These are phyloP conservation scores for Axea sp. DNA, from an alignment of 2,888 invertebrate genomes.

Conservation along the genomic window DNA sequence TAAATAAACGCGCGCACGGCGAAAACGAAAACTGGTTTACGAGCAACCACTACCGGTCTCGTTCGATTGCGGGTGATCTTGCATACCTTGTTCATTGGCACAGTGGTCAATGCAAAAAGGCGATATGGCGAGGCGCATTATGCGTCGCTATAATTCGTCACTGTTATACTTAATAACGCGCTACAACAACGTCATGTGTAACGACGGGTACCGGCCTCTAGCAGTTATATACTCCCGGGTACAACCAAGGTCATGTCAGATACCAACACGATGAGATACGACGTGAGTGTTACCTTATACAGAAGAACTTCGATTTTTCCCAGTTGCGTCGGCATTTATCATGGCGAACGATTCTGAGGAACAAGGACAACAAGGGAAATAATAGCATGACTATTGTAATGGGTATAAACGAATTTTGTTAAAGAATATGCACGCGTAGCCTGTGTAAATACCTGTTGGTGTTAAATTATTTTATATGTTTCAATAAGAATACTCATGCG, in stretches of 20 bases:
- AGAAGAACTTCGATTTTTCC: slow-evolving; percentile 42
- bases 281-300: slow-evolving; percentile 41
- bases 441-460: slow-evolving; percentile 27
- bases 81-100: slow-evolving; percentile 60
- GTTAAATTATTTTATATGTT: slow-evolving; percentile 27
- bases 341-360: slow-evolving; percentile 19
- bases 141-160: slow-evolving; percentile 75
- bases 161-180: slow-evolving; percentile 75
- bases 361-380: slow-evolving; percentile 37
- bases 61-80: slow-evolving; percentile 56
- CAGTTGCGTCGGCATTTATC: slow-evolving; percentile 30
- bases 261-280: slow-evolving; percentile 44
- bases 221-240: slow-evolving; percentile 43
- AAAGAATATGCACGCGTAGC: slow-evolving; percentile 21
- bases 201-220: slow-evolving; percentile 52
- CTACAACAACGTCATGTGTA: slow-evolving; percentile 65
- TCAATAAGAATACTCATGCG: no score
- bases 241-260: slow-evolving; percentile 48
- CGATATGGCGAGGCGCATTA: slow-evolving; percentile 69
- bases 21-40: slow-evolving; percentile 73
- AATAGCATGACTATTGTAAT: slow-evolving; percentile 32
- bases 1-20: slow-evolving; percentile 69
- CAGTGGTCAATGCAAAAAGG: slow-evolving; percentile 64
- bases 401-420: slow-evolving; percentile 18
- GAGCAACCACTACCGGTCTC: slow-evolving; percentile 68